A percentile compares a stretch with the other conserved stretches of the same genome.
Evolutionary conservation across 2,113 vertebrate species (phyloP).

Genomic region (Gymnorhina tibicen): DNA sequence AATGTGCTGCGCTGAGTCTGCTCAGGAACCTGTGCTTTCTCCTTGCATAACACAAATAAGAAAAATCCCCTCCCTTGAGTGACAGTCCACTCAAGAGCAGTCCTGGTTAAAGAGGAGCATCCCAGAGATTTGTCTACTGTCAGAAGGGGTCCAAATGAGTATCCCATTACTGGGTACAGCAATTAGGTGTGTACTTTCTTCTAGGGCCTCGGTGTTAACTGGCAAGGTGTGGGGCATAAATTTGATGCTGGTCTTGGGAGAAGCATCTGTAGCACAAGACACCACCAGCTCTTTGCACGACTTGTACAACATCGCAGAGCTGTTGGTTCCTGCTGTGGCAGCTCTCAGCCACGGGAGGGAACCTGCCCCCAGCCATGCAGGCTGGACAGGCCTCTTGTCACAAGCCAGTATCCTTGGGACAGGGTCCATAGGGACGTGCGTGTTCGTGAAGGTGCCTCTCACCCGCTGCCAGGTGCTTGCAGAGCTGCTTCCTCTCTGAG

Average conservation of each 20-base stretch:
- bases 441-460: not conserved
- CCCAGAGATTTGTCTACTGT: not conserved
- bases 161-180: not conserved
- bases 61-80: not conserved
- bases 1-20: not conserved
- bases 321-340: not conserved
- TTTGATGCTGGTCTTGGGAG: not conserved
- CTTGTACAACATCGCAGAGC: not conserved
- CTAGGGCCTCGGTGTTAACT: not conserved
- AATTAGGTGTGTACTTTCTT: not conserved
- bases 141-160: not conserved
- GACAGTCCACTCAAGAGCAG: not conserved
- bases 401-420: not conserved
- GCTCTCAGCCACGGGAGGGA: constrained; percentile 24
- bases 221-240: fast-evolving
- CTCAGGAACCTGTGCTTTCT: not conserved
- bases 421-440: not conserved
- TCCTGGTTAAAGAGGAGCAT: not conserved
- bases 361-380: not conserved
- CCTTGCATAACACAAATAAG: not conserved
- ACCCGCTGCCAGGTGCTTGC: not conserved
- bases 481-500: not conserved
- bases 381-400: not conserved
- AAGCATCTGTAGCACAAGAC: fast-evolving
- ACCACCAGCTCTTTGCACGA: fast-evolving